Evolutionary conservation across 92 coral and sea anemone species (phyloP).

Genomic region (Zoanthus sociatus): DNA sequence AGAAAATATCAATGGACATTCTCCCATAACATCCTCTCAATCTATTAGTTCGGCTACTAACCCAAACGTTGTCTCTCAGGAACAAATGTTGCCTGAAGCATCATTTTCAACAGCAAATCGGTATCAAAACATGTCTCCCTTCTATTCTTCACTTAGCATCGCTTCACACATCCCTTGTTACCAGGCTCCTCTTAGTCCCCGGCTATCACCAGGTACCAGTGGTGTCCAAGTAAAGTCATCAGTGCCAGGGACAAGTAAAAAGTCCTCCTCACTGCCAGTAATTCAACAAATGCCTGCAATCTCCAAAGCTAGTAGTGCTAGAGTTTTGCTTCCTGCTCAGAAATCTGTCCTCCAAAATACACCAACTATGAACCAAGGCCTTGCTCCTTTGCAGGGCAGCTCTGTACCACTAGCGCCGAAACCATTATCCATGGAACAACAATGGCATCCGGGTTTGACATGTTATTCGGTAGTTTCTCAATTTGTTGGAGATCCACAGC

Average conservation of each 20-base stretch:
- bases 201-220: constrained; percentile 45
- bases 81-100: constrained; percentile 15
- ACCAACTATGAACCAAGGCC: background rate
- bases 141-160: constrained; percentile 21
- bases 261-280: constrained; percentile 6
- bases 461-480: constrained; percentile 5
- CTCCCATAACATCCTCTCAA: background rate
- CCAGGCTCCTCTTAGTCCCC: constrained; percentile 52
- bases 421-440: constrained; percentile 24
- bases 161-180: constrained; percentile 11
- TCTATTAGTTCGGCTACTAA: background rate
- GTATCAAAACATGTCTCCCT: constrained; percentile 5
- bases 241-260: constrained; percentile 8
- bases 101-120: background rate
- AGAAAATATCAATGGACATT: background rate
- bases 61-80: background rate
- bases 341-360: constrained; percentile 16
- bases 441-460: constrained; percentile 36
- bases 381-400: constrained; percentile 7
- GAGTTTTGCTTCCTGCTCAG: constrained; percentile 37
- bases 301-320: constrained; percentile 26
- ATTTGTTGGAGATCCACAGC: constrained; percentile 25
- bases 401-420: constrained; percentile 33
- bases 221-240: constrained; percentile 21
- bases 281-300: constrained; percentile 10